These are phyloP conservation scores for Anableps anableps DNA, from an alignment of 2,797 vertebrate genomes.

Conservation along the genomic window DNA sequence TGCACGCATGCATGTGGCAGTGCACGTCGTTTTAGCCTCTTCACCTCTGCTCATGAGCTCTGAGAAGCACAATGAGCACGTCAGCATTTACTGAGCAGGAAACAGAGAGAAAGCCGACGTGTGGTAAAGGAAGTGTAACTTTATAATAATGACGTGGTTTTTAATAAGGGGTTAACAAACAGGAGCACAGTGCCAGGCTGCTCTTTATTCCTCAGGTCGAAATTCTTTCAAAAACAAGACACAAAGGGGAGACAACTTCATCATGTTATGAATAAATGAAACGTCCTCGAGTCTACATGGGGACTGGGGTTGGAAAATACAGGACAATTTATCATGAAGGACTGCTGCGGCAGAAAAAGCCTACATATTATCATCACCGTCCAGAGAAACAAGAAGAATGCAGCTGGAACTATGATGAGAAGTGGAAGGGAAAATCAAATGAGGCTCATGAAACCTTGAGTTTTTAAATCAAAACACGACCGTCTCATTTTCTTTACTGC, in stretches of 20 bases:
- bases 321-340: conserved; percentile 27
- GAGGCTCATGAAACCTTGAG: not conserved
- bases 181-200: not conserved
- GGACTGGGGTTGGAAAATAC: not conserved
- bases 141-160: not conserved
- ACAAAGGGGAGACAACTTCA: conserved; percentile 15
- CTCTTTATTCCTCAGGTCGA: not conserved
- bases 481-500: not conserved
- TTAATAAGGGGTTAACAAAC: not conserved
- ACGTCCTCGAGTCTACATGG: conserved; percentile 17
- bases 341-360: conserved; percentile 9
- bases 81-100: conserved; percentile 48
- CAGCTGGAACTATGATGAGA: not conserved
- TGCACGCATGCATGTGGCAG: not conserved
- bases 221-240: conserved; percentile 3
- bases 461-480: not conserved
- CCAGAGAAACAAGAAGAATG: not conserved
- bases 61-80: conserved; percentile 53
- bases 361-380: not conserved
- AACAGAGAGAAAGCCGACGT: conserved; percentile 15
- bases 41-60: conserved; percentile 36
- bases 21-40: conserved; percentile 17
- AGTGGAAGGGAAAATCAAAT: not conserved
- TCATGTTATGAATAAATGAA: conserved; percentile 13
- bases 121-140: conserved; percentile 12